Base-by-base conservation (phyloP, 1,140 invertebrate genomes). In the Zelostemma sp. region DNA sequence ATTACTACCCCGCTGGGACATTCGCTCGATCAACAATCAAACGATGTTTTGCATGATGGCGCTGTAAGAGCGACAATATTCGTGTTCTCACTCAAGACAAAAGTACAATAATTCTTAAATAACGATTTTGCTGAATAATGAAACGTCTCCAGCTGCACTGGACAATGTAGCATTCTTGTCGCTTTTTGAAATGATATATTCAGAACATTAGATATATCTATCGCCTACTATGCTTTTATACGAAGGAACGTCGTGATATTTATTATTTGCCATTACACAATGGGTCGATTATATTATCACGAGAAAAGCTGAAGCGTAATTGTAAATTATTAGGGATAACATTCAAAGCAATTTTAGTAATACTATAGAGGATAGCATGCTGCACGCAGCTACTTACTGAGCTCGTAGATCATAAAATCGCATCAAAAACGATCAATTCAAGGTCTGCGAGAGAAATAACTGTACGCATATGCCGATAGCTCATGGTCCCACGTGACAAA, bases 241-340 rank as follows among this genome's bases (percentile, higher is more conserved):
- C 48, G 48, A 66, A 40, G 58, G 58, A 48, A 56, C 58, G 54
- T 51, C 51, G 61, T 18, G 40, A 47, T 62, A 70, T 71, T 71
- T 71, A 71, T 71, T 66, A 28, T 66, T 66, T 62, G 38, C 62
- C 55, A 54, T 61, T 54, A 57, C 58, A 70, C 68, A 70, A 70
- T 70, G 28, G 62, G 49, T 56, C 51, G 68, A 65, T 70, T 65
- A 62, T 57, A 65, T 70, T 65, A 70, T 65, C 62, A 57, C 54
- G 19, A 61, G 61, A 57, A 70, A 70, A 65, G 62, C 54, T 57
- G 57, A 41, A 40, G 61, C 62, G 61, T 70, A 70, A 71, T 71
- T 71, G 68, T 66, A 63, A 71, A 55, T 66, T 71, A 66, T 66
- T 66, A 49, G n/a, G 41, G n/a, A n/a, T n/a, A n/a, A n/a, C n/a